Conservation (phyloP, 2,113 vertebrate genomes). For the Brevimyrus niger region DNA sequence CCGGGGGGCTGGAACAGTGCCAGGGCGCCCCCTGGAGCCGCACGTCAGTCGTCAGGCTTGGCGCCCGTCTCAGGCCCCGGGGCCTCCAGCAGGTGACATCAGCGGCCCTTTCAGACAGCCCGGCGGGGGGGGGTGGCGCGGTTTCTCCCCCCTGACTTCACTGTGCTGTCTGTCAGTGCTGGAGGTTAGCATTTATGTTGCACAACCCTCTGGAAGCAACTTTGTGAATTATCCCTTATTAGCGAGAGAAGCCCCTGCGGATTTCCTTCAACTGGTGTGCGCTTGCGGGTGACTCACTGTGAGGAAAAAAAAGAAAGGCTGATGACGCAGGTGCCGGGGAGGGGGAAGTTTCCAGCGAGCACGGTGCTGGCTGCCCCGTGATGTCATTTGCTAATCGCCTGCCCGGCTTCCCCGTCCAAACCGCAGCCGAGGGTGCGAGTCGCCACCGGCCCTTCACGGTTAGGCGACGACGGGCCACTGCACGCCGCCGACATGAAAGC, state of each 20-base stretch:
- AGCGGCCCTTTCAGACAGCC: neutral
- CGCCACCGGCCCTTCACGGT: constrained; percentile 40
- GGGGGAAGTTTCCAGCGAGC: constrained; percentile 2
- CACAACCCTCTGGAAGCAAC: constrained; percentile 12
- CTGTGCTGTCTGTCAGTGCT: neutral
- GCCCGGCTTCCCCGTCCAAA: constrained; percentile 34
- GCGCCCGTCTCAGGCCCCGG: neutral
- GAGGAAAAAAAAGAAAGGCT: neutral
- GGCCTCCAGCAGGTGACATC: neutral
- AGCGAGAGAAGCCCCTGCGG: neutral
- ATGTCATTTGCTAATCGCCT: constrained; percentile 29
- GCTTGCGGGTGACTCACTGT: neutral
- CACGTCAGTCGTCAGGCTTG: neutral
- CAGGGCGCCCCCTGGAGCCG: neutral
- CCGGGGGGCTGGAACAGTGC: neutral
- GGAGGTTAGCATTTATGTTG: neutral
- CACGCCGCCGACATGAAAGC: constrained; percentile 39
- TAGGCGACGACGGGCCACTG: constrained; percentile 7
- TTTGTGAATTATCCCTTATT: neutral
- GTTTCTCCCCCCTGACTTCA: neutral
- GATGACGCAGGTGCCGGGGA: constrained; percentile 7
- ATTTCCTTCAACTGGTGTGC: neutral
- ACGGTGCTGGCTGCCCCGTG: constrained; percentile 26
- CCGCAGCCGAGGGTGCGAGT: constrained; percentile 41
- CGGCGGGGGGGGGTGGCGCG: neutral